Evolutionary conservation across 2,888 invertebrate genomes (phyloP).

Genomic region (Cryptophagus acutangulus): DNA sequence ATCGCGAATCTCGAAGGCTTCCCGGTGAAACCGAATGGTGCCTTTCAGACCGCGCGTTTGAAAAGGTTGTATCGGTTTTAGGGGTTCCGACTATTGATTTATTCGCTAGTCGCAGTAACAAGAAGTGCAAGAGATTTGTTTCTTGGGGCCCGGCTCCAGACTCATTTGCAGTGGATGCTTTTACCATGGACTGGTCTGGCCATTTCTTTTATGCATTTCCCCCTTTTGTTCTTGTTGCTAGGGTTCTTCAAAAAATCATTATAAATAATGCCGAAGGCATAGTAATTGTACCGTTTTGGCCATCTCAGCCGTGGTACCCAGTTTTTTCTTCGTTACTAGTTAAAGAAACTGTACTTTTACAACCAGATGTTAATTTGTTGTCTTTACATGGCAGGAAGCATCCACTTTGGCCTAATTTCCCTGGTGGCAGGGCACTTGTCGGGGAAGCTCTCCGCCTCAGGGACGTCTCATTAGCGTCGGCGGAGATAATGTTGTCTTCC

Average conservation of each 20-base stretch:
- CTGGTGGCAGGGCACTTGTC: slow-evolving; percentile 12
- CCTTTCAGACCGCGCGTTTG: too few relatives aligned
- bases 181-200: slow-evolving; percentile 14
- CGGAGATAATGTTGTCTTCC: too few relatives aligned
- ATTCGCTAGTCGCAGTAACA: too few relatives aligned
- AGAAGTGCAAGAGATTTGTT: slow-evolving; percentile 8
- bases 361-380: slow-evolving; percentile 7
- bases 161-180: slow-evolving; percentile 18
- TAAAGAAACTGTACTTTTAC: slow-evolving; percentile 3
- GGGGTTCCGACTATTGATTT: too few relatives aligned
- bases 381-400: slow-evolving; percentile 10
- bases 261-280: slow-evolving; percentile 15
- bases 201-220: slow-evolving; percentile 20
- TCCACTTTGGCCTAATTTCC: slow-evolving; percentile 10
- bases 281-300: slow-evolving; percentile 15
- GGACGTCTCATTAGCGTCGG: slow-evolving; percentile 5
- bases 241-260: slow-evolving; percentile 15
- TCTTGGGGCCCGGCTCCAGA: slow-evolving; percentile 14
- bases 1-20: too few relatives aligned
- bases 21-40: too few relatives aligned
- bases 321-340: slow-evolving; percentile 3
- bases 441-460: slow-evolving; percentile 5
- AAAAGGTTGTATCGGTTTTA: too few relatives aligned
- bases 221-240: slow-evolving; percentile 16
- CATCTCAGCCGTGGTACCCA: slow-evolving; percentile 6